These are phyloP conservation scores for Ectobius pallidus DNA, from an alignment of 2,888 invertebrate species.

Conservation along the genomic window DNA sequence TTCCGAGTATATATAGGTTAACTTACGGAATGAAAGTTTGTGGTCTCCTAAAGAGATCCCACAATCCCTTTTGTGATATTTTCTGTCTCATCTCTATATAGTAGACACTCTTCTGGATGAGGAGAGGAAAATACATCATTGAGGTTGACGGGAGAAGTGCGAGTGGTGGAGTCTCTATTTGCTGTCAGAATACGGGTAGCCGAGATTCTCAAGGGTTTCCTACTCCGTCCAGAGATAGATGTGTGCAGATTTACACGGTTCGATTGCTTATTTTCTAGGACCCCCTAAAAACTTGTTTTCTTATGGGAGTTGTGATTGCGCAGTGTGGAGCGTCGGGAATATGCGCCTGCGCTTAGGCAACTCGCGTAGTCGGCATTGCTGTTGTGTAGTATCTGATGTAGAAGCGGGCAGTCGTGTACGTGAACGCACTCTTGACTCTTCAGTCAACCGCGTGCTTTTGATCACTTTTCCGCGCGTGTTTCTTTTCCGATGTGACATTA, in stretches of 20 bases:
- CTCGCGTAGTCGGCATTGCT: no score
- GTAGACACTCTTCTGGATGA: not conserved
- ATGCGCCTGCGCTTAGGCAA: no score
- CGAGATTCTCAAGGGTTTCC: not conserved
- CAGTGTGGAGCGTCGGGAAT: not conserved
- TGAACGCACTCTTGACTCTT: no score
- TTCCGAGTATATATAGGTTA: no score
- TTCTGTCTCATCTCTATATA: not conserved
- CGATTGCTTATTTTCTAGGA: slow-evolving; percentile 31
- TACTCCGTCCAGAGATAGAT: slow-evolving; percentile 23
- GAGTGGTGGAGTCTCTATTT: slow-evolving; percentile 18
- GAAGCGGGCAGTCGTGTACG: not conserved
- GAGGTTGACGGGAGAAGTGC: slow-evolving; percentile 13
- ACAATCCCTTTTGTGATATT: not conserved
- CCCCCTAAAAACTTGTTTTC: slow-evolving; percentile 18
- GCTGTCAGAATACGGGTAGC: slow-evolving; percentile 23
- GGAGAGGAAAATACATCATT: not conserved
- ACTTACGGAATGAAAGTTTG: no score
- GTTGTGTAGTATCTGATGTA: no score
- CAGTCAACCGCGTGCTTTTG: no score
- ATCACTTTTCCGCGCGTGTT: no score
- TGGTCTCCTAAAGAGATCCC: no score
- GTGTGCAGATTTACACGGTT: slow-evolving; percentile 28
- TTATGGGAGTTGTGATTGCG: slow-evolving; percentile 28
- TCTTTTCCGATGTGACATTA: no score